Evolutionary conservation across 2,888 invertebrate genomes (phyloP).

Genomic region (Trissolcus brochymenae): DNA sequence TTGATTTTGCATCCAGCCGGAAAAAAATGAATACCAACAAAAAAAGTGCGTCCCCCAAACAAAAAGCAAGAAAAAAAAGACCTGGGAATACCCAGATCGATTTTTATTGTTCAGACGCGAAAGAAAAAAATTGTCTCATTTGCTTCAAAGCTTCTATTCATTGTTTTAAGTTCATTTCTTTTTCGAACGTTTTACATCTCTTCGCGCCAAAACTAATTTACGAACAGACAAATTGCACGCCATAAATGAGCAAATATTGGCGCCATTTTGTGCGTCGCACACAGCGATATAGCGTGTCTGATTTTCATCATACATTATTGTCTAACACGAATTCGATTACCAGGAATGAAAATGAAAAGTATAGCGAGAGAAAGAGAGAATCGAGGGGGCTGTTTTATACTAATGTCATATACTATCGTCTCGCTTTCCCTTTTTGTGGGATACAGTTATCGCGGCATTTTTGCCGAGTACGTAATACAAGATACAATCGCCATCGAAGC

Average conservation of each 20-base stretch:
- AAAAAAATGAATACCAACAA: background rate
- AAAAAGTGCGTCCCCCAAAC: background rate
- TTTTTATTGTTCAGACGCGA: too few species aligned
- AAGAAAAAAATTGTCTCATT: too few species aligned
- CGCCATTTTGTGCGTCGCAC: conserved; percentile 3
- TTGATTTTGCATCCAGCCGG: background rate
- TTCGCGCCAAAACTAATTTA: background rate
- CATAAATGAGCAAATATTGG: conserved; percentile 23
- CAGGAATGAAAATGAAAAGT: conserved; percentile 34
- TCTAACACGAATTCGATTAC: conserved; percentile 28
- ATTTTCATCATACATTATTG: conserved; percentile 5
- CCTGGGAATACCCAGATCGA: too few species aligned
- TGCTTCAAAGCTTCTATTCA: too few species aligned
- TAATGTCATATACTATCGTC: conserved; percentile 25
- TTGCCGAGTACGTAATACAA: conserved; percentile 25
- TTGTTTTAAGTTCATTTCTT: too few species aligned
- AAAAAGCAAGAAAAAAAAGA: background rate
- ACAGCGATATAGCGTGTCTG: background rate
- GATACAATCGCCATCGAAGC: conserved; percentile 34
- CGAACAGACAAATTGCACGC: conserved; percentile 10
- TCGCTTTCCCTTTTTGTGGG: conserved; percentile 24
- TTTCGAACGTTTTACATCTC: too few species aligned
- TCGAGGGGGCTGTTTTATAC: conserved; percentile 27
- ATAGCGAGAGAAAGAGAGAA: background rate
- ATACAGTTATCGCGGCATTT: conserved; percentile 36